Evolutionary conservation across 1,140 invertebrate genomes (phyloP).

Genomic region (Lepidurus packardi): DNA sequence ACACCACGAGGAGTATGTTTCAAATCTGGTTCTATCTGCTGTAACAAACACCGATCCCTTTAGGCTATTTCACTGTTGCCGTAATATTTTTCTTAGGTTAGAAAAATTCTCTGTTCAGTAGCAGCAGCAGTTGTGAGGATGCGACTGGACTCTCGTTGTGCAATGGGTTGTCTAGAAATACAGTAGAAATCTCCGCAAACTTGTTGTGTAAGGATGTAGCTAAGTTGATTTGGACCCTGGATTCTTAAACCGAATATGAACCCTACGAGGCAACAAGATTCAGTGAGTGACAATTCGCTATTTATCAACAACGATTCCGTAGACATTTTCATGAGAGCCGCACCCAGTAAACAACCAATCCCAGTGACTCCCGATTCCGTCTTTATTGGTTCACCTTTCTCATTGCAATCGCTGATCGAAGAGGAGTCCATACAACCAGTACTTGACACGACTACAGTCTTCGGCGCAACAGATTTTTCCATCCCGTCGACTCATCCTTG

Average conservation of each 20-base stretch:
- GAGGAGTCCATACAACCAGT: not conserved
- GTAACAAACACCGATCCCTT: too few species aligned
- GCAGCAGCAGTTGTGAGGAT: too few species aligned
- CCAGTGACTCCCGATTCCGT: not conserved
- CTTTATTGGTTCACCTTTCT: not conserved
- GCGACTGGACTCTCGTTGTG: too few species aligned
- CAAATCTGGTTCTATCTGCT: constrained; percentile 4
- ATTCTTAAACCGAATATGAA: not conserved
- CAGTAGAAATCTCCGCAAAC: too few species aligned
- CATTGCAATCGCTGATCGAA: not conserved
- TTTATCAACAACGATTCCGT: not conserved
- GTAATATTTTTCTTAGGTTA: too few species aligned
- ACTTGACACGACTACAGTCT: not conserved
- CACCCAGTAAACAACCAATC: not conserved
- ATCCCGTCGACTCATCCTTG: not conserved
- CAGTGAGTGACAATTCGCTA: not conserved
- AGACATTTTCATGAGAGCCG: not conserved
- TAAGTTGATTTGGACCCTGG: too few species aligned
- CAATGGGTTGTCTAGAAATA: too few species aligned
- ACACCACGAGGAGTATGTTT: not conserved
- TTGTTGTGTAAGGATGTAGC: too few species aligned
- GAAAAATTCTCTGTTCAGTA: too few species aligned
- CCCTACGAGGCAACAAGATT: not conserved
- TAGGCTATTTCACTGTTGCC: too few species aligned
- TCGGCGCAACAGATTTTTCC: not conserved